These are phyloP conservation scores for Leuctra nigra DNA, from an alignment of 2,888 invertebrate genomes.

Conservation along the genomic window DNA sequence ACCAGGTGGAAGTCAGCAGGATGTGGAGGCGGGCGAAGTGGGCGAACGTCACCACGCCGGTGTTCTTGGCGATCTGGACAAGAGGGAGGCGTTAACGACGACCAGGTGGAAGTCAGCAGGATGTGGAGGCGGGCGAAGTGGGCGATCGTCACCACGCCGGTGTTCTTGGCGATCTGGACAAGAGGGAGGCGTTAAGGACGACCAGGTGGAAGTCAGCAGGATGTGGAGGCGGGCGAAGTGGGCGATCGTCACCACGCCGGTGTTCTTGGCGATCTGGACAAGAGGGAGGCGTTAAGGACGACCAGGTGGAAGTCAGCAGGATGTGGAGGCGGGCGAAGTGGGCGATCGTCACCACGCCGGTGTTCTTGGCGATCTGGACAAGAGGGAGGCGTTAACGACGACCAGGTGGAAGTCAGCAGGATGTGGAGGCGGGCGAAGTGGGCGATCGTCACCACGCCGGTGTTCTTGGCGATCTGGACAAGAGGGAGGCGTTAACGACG, in stretches of 20 bases:
- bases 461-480: constrained; percentile 61
- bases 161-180: constrained; percentile 61
- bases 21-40: constrained; percentile 70
- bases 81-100: constrained; percentile 36
- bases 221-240: constrained; percentile 70
- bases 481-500: too few relatives aligned
- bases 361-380: constrained; percentile 61
- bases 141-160: constrained; percentile 66
- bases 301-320: neutral
- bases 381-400: too few relatives aligned
- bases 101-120: constrained; percentile 65
- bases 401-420: neutral
- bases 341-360: constrained; percentile 66
- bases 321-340: constrained; percentile 65
- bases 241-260: constrained; percentile 66
- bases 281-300: neutral
- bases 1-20: constrained; percentile 65
- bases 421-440: constrained; percentile 65
- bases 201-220: constrained; percentile 65
- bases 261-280: constrained; percentile 61
- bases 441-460: constrained; percentile 66
- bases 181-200: constrained; percentile 36
- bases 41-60: constrained; percentile 66
- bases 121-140: constrained; percentile 70
- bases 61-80: constrained; percentile 61